Evolutionary conservation across 2,797 vertebrate species (phyloP).

Genomic region (Lagothrix lagotricha): DNA sequence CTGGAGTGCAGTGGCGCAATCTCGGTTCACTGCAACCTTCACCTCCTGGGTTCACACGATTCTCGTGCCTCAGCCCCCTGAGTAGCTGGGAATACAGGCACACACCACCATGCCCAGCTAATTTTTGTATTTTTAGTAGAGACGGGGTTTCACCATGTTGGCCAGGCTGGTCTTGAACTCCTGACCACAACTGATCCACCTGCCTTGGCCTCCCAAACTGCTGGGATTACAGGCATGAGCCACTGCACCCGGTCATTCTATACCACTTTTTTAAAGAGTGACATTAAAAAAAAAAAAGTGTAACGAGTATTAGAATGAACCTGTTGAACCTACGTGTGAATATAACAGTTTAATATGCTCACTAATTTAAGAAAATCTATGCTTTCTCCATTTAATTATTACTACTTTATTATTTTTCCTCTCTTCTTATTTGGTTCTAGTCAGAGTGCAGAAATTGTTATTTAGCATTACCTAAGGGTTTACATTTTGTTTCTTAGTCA

Average conservation of each 20-base stretch:
- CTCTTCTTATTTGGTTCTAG: conserved; percentile 5
- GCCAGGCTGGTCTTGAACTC: neutral
- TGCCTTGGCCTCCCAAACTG: neutral
- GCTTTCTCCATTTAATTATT: neutral
- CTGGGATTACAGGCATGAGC: neutral
- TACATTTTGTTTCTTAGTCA: conserved; percentile 19
- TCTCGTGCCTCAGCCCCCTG: neutral
- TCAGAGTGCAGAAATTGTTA: conserved; percentile 16
- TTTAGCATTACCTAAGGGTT: neutral
- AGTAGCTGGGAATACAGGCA: neutral
- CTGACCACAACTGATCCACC: neutral
- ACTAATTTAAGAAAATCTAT: conserved; percentile 24
- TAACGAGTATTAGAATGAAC: neutral
- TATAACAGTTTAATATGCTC: neutral
- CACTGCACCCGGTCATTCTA: neutral
- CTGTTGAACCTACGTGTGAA: neutral
- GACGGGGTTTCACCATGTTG: neutral
- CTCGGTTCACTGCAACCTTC: neutral
- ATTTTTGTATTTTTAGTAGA: neutral
- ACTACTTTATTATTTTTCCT: neutral
- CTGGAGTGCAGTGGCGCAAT: neutral
- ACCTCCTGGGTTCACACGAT: neutral
- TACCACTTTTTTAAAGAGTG: neutral
- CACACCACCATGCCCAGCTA: neutral
- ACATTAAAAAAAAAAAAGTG: neutral